Percentiles rank a stretch among this genome's conserved stretches.
Evolutionary conservation across 2,888 invertebrate genomes (phyloP).

Genomic region (Arctia plantaginis): DNA sequence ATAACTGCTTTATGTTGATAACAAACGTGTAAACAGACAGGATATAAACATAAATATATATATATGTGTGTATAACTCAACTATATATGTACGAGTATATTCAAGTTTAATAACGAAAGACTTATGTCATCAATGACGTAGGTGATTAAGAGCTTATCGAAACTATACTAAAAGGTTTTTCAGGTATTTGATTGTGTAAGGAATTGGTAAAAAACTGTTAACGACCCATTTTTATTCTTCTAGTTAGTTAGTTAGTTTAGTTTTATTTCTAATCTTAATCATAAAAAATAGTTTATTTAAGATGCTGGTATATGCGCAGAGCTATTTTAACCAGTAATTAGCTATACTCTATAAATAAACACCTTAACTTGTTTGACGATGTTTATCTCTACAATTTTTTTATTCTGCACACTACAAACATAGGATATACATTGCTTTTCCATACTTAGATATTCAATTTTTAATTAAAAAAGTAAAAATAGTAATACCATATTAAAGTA

Average conservation of each 20-base stretch:
- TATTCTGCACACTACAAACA: background rate
- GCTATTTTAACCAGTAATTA: background rate
- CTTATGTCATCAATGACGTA: background rate
- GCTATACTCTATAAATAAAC: too few relatives aligned
- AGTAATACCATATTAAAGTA: too few relatives aligned
- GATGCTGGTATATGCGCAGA: too few relatives aligned
- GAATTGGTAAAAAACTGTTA: background rate
- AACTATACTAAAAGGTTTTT: background rate
- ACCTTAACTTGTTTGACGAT: background rate
- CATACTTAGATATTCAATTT: too few relatives aligned
- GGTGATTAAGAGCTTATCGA: conserved; percentile 4
- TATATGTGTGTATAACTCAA: background rate
- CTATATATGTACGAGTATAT: background rate
- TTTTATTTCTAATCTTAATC: too few relatives aligned
- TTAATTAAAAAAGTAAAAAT: too few relatives aligned
- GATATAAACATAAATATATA: background rate
- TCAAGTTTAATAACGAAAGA: background rate
- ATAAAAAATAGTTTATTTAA: too few relatives aligned
- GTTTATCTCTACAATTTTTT: background rate
- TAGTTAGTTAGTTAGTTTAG: background rate
- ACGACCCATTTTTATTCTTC: background rate
- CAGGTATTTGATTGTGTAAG: background rate
- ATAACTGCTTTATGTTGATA: too few relatives aligned
- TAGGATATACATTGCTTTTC: background rate
- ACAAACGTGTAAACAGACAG: too few relatives aligned